These are phyloP conservation scores for Etheostoma cragini DNA, from an alignment of 2,113 vertebrate genomes.

Conservation along the genomic window DNA sequence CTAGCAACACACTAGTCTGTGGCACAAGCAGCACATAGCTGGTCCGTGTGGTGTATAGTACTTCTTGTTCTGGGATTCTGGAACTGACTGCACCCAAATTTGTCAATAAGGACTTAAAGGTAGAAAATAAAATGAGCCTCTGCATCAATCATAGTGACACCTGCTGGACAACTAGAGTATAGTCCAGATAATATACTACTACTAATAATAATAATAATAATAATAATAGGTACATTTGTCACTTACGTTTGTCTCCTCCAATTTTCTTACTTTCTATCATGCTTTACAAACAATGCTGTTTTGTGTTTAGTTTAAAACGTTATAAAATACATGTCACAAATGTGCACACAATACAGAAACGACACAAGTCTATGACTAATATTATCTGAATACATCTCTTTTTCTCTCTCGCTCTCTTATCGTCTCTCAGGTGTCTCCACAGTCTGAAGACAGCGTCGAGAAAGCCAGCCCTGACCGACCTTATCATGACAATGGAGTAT, in stretches of 20 bases:
- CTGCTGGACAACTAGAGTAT: constrained; percentile 51
- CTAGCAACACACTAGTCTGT: not conserved
- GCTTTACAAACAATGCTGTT: not conserved
- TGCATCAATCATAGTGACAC: constrained; percentile 44
- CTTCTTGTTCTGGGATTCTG: not conserved
- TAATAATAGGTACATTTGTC: not conserved
- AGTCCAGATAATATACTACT: not conserved
- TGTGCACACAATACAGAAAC: not conserved
- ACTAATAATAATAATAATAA: too few species aligned
- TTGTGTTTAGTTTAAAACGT: not conserved
- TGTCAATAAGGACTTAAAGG: not conserved
- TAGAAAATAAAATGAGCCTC: not conserved
- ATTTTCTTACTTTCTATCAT: not conserved
- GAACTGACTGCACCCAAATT: not conserved
- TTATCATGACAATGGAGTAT: constrained; percentile 90
- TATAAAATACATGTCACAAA: not conserved
- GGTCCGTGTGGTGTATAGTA: not conserved
- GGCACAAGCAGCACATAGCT: not conserved
- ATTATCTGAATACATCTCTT: not conserved
- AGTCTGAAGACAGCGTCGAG: constrained; percentile 53
- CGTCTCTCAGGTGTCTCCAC: constrained; percentile 39
- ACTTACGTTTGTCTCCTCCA: not conserved
- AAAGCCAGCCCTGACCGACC: constrained; percentile 27
- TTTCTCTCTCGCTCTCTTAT: constrained; percentile 13
- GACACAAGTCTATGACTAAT: not conserved